Percentiles rank a stretch among this genome's conserved stretches.
phyloP scores from a whole-genome alignment of 2,113 vertebrate genomes.

The Pteropus alecto region DNA sequence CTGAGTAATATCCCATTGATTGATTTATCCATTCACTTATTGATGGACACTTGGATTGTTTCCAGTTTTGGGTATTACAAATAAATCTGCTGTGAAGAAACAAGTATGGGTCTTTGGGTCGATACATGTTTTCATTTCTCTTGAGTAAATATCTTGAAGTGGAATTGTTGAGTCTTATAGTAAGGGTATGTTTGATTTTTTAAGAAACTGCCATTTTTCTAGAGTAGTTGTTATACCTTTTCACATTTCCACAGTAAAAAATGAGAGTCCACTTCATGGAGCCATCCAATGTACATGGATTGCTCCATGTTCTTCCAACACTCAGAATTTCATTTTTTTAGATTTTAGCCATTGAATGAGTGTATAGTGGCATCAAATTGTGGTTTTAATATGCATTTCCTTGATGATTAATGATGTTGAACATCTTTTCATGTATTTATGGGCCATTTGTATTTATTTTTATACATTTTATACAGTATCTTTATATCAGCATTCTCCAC shows the following conservation, averaged over 20 bases:
- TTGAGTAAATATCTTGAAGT: not conserved
- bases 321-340: not conserved
- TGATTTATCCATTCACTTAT: not conserved
- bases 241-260: not conserved
- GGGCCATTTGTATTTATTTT: constrained; percentile 27
- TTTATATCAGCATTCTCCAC: constrained; percentile 34
- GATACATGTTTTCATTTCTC: not conserved
- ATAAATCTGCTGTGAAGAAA: not conserved
- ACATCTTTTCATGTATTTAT: constrained; percentile 29
- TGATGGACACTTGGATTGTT: not conserved
- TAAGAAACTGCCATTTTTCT: not conserved
- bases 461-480: not conserved
- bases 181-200: not conserved
- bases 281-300: fast-evolving
- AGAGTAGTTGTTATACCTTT: not conserved
- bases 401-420: constrained; percentile 46
- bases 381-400: constrained; percentile 52
- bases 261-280: not conserved
- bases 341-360: not conserved
- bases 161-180: not conserved
- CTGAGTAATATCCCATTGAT: not conserved
- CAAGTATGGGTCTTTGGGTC: not conserved
- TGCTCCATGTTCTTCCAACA: not conserved
- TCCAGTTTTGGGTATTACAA: not conserved
- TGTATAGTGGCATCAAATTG: not conserved